Evolutionary conservation across 2,797 vertebrate genomes (phyloP).

Genomic region (Leptoclinus maculatus): DNA sequence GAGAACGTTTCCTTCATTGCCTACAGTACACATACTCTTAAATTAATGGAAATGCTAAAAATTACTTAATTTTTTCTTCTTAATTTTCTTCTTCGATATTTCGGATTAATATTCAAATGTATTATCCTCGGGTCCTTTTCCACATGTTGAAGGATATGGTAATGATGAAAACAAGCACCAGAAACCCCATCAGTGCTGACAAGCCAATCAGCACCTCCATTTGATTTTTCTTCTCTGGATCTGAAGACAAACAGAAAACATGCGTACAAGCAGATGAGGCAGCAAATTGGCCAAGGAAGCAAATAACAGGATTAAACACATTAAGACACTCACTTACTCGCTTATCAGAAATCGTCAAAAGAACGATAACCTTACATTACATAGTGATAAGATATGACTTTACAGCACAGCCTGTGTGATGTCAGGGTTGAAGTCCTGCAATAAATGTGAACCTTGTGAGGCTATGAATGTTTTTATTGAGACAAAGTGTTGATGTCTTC

Average conservation of each 20-base stretch:
- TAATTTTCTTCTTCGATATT: neutral
- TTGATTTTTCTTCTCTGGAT: constrained; percentile 13
- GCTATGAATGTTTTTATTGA: neutral
- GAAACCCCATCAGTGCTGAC: constrained; percentile 48
- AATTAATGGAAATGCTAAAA: neutral
- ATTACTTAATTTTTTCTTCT: neutral
- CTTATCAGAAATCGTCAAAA: neutral
- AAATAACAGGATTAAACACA: neutral
- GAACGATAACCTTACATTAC: neutral
- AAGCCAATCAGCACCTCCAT: constrained; percentile 48
- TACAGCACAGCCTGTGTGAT: neutral
- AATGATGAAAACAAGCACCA: constrained; percentile 55
- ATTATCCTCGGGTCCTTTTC: constrained; percentile 31
- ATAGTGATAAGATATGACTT: constrained; percentile 20
- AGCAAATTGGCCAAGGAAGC: neutral
- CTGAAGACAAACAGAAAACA: constrained; percentile 16
- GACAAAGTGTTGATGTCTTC: neutral
- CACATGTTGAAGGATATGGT: constrained; percentile 29
- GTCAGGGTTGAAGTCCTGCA: neutral
- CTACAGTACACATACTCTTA: neutral
- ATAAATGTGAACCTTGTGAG: neutral
- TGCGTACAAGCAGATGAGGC: neutral
- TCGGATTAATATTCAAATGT: neutral
- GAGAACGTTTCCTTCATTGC: neutral
- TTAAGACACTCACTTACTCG: no score